These are phyloP conservation scores for Bostrychus sinensis DNA, from an alignment of 2,113 vertebrate genomes.

Conservation along the genomic window DNA sequence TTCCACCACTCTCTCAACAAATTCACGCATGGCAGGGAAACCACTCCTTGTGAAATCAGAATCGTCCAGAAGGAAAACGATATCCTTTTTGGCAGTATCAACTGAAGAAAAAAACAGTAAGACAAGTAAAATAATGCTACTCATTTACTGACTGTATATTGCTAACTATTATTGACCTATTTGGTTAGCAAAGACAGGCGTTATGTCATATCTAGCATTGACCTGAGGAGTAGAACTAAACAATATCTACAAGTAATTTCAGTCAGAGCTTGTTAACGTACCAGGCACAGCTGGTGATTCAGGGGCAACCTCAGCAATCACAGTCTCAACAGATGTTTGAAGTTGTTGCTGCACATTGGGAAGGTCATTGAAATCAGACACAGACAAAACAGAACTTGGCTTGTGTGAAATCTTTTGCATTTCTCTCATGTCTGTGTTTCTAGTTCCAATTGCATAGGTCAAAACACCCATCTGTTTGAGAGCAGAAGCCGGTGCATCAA, in stretches of 20 bases:
- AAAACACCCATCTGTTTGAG: constrained; percentile 57
- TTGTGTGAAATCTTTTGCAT: constrained; percentile 44
- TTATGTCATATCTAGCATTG: too few relatives aligned
- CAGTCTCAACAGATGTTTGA: constrained; percentile 15
- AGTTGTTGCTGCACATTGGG: constrained; percentile 47
- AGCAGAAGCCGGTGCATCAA: constrained; percentile 49
- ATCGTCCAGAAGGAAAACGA: too few relatives aligned
- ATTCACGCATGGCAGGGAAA: too few relatives aligned
- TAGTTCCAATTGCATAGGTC: constrained; percentile 39
- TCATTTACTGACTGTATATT: too few relatives aligned
- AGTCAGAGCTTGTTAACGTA: constrained; percentile 17
- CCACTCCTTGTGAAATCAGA: too few relatives aligned
- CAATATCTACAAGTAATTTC: not conserved
- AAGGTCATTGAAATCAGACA: constrained; percentile 74
- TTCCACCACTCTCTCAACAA: too few relatives aligned
- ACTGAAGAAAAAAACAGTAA: too few relatives aligned
- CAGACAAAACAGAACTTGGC: not conserved
- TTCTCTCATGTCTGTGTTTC: constrained; percentile 52
- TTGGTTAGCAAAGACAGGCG: too few relatives aligned
- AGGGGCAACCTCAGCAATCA: not conserved
- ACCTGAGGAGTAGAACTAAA: not conserved
- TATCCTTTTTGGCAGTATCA: too few relatives aligned
- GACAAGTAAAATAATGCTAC: too few relatives aligned
- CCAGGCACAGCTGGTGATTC: constrained; percentile 11
- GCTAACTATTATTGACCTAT: too few relatives aligned